phyloP scores from a whole-genome alignment of 2,113 vertebrate species.

The Rhineura floridana region DNA sequence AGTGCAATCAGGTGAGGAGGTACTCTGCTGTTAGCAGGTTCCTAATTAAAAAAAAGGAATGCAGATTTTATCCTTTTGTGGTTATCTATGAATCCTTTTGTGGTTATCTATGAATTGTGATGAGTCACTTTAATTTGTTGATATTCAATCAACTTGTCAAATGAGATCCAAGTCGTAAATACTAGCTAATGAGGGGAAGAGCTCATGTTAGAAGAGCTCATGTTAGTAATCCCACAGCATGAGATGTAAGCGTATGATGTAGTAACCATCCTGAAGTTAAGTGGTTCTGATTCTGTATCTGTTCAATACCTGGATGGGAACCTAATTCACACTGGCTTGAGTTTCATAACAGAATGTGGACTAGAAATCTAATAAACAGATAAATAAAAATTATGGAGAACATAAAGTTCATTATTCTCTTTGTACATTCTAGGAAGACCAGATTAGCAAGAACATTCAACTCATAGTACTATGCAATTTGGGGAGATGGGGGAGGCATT shows the following conservation, averaged over 20 bases:
- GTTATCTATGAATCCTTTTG: background rate
- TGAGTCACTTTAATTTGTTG: background rate
- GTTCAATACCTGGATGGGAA: background rate
- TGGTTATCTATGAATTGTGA: background rate
- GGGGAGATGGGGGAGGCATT: too few species aligned
- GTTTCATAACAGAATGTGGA: background rate
- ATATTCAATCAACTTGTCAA: conserved; percentile 1
- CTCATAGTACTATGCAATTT: too few species aligned
- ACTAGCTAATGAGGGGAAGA: too few species aligned
- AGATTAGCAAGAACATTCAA: too few species aligned
- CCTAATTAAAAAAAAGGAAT: conserved; percentile 72
- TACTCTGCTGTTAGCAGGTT: conserved; percentile 93
- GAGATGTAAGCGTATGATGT: background rate
- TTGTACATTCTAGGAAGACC: background rate
- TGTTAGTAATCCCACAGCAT: background rate
- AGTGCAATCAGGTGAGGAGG: conserved; percentile 96
- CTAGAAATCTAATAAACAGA: too few species aligned
- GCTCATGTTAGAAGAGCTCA: background rate
- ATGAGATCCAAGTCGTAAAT: background rate
- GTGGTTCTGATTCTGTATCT: background rate
- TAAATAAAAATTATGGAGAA: background rate
- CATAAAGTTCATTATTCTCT: background rate
- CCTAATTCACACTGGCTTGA: too few species aligned
- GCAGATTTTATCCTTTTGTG: conserved; percentile 1
- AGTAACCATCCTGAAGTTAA: background rate